Conservation (phyloP, 2,888 invertebrate genomes). For the Drosophila koepferae region DNA sequence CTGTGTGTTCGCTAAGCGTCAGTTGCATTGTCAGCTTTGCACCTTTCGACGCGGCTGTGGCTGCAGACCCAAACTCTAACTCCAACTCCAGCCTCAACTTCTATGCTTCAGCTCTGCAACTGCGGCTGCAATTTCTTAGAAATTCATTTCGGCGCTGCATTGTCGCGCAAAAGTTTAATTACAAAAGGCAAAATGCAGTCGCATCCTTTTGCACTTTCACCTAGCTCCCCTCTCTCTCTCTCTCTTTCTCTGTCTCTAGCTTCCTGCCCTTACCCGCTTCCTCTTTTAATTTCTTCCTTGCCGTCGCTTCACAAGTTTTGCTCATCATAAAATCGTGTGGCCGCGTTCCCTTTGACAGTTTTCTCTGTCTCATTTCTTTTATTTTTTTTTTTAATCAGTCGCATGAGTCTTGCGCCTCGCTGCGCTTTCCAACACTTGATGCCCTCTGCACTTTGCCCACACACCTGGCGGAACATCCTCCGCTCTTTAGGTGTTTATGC, state of each 20-base stretch:
- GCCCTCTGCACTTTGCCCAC: slow-evolving; percentile 37
- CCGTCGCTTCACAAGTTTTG: slow-evolving; percentile 67
- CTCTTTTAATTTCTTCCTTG: slow-evolving; percentile 57
- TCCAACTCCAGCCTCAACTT: too few relatives aligned
- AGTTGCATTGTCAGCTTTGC: slow-evolving; percentile 59
- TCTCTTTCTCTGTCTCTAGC: not conserved
- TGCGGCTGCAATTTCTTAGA: slow-evolving; percentile 38
- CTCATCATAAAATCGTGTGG: slow-evolving; percentile 71
- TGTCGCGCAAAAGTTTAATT: slow-evolving; percentile 76
- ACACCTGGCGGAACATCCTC: slow-evolving; percentile 23
- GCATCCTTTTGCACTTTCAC: slow-evolving; percentile 54
- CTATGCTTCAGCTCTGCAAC: not conserved
- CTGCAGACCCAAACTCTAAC: not conserved
- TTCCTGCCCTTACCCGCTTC: slow-evolving; percentile 1
- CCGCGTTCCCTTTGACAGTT: slow-evolving; percentile 66
- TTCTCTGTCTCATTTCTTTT: slow-evolving; percentile 25
- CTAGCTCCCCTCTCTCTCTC: slow-evolving; percentile 28
- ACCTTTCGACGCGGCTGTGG: slow-evolving; percentile 40
- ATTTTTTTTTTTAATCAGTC: slow-evolving; percentile 68
- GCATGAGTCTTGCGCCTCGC: slow-evolving; percentile 62
- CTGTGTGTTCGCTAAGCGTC: slow-evolving; percentile 38
- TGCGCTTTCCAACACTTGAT: slow-evolving; percentile 66
- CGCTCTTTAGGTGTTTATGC: slow-evolving; percentile 1
- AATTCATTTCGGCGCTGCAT: slow-evolving; percentile 59
- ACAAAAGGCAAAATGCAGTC: slow-evolving; percentile 65